Percentiles rank a stretch among this genome's conserved stretches.
Conservation (phyloP, 2,797 vertebrate species). For the Ctenopoma kingsleyae region DNA sequence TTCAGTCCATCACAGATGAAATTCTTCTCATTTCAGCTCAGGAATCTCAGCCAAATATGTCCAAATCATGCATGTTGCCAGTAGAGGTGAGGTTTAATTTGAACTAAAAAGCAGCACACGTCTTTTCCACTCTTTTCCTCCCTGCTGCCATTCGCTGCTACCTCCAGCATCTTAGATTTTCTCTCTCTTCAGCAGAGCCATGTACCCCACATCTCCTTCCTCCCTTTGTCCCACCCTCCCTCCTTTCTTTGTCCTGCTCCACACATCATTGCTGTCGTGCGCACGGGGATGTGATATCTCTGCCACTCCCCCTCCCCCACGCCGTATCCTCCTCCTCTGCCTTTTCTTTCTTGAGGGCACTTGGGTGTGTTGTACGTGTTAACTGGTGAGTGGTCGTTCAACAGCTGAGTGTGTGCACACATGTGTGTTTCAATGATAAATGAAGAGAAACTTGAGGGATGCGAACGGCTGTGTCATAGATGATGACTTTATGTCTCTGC, state of each 20-base stretch:
- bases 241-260: slow-evolving; percentile 76
- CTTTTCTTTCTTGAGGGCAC: slow-evolving; percentile 57
- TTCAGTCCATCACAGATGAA: background rate
- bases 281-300: slow-evolving; percentile 59
- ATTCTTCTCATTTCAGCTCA: background rate
- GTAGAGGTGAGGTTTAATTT: background rate
- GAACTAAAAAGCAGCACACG: slow-evolving; percentile 2
- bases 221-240: slow-evolving; percentile 61
- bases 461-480: slow-evolving; percentile 40
- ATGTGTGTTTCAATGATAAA: slow-evolving; percentile 55
- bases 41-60: slow-evolving; percentile 6
- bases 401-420: slow-evolving; percentile 22
- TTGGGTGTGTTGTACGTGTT: slow-evolving; percentile 47
- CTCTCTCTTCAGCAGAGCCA: slow-evolving; percentile 12
- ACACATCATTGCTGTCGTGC: slow-evolving; percentile 59
- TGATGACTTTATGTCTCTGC: slow-evolving; percentile 58
- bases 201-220: slow-evolving; percentile 38
- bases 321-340: slow-evolving; percentile 11
- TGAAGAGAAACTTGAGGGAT: slow-evolving; percentile 45
- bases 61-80: background rate
- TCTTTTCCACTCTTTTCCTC: slow-evolving; percentile 1
- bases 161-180: slow-evolving; percentile 31
- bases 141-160: slow-evolving; percentile 4
- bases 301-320: slow-evolving; percentile 59
- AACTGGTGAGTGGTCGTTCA: slow-evolving; percentile 38